Conservation (phyloP, 2,888 invertebrate genomes). For the Gymnoscelis rufifasciata region DNA sequence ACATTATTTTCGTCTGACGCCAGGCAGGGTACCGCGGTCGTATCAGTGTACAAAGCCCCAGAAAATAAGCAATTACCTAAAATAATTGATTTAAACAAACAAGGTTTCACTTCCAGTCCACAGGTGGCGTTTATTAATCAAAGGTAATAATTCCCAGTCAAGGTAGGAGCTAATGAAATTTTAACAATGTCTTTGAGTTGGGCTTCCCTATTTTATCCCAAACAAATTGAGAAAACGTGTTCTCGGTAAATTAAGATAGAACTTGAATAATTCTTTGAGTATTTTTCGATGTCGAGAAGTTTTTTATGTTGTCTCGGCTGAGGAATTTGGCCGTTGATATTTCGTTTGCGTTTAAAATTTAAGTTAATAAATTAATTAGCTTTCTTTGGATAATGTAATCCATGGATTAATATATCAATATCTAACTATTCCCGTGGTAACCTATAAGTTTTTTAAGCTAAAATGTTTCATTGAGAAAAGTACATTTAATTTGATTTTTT, state of each 20-base stretch:
- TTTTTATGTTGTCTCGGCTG: slow-evolving; percentile 3
- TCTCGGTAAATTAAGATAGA: slow-evolving; percentile 26
- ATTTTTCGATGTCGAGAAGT: slow-evolving; percentile 25
- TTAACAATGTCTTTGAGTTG: slow-evolving; percentile 28
- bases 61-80: no score
- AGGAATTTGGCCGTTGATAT: background rate
- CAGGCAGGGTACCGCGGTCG: no score
- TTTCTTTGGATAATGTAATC: no score
- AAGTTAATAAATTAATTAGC: no score
- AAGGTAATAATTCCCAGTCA: slow-evolving; percentile 28
- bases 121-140: slow-evolving; percentile 27
- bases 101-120: slow-evolving; percentile 10
- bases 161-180: slow-evolving; percentile 31
- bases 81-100: slow-evolving; percentile 9
- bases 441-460: no score
- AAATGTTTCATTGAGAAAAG: no score
- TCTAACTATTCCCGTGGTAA: no score
- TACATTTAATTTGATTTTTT: no score
- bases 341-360: background rate
- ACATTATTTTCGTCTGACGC: no score
- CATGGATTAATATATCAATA: no score
- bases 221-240: slow-evolving; percentile 34
- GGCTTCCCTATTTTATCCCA: slow-evolving; percentile 30
- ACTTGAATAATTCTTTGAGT: slow-evolving; percentile 26
- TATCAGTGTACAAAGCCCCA: no score